A percentile compares a stretch with the other conserved stretches of the same genome.
Evolutionary conservation across 1,140 invertebrate species (phyloP).

Genomic region (Aplysia californica): DNA sequence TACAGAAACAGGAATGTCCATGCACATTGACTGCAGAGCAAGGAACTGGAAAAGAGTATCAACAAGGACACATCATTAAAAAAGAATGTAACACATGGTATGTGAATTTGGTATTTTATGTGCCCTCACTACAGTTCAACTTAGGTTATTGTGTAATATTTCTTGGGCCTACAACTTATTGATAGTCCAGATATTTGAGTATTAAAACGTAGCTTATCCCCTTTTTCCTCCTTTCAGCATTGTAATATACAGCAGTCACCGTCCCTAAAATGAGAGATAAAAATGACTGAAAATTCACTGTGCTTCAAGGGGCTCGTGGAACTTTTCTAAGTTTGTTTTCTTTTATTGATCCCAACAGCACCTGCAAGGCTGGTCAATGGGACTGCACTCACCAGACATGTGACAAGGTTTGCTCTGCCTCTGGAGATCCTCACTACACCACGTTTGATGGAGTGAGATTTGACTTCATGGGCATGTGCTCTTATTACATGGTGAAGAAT

Average conservation of each 20-base stretch:
- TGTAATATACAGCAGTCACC: no score
- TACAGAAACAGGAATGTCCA: conserved; percentile 54
- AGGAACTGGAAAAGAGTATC: conserved; percentile 40
- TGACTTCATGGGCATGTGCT: conserved; percentile 90
- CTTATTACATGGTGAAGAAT: conserved; percentile 81
- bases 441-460: conserved; percentile 88
- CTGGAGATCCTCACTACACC: conserved; percentile 90
- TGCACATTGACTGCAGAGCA: no score
- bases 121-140: neutral
- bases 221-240: no score
- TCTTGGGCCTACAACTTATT: no score
- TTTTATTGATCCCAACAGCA: no score
- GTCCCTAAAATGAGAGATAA: no score
- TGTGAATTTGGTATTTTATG: conserved; percentile 7
- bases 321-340: no score
- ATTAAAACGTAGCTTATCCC: neutral
- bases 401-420: conserved; percentile 72
- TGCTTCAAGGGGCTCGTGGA: no score
- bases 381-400: conserved; percentile 76
- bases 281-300: no score
- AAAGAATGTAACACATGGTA: conserved; percentile 67
- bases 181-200: neutral
- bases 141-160: no score
- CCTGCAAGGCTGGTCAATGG: conserved; percentile 81
- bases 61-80: conserved; percentile 45